phyloP scores from a whole-genome alignment of 2,888 invertebrate genomes.

The Papilio protenor region DNA sequence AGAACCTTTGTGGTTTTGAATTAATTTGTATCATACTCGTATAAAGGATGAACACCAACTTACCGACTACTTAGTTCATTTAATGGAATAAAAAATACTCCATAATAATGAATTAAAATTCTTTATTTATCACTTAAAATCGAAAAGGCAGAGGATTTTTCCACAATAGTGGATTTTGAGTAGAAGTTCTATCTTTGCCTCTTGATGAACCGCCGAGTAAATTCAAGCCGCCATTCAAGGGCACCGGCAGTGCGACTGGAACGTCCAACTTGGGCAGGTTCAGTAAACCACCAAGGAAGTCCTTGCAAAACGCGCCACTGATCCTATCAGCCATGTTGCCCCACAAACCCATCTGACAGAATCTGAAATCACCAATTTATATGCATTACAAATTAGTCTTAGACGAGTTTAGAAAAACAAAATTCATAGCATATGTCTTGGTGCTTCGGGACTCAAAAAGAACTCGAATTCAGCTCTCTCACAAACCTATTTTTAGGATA shows the following conservation, averaged over 20 bases:
- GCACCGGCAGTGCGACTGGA: conserved; percentile 40
- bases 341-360: conserved; percentile 89
- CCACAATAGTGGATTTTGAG: conserved; percentile 23
- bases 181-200: conserved; percentile 14
- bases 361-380: conserved; percentile 66
- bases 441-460: too few relatives aligned
- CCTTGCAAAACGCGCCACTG: conserved; percentile 82
- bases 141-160: conserved; percentile 41
- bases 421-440: too few relatives aligned
- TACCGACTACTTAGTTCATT: not conserved
- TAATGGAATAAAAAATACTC: not conserved
- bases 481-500: not conserved
- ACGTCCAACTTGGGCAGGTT: conserved; percentile 59
- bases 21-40: not conserved
- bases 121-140: conserved; percentile 27
- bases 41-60: not conserved
- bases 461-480: not conserved
- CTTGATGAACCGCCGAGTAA: conserved; percentile 18
- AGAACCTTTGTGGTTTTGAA: not conserved
- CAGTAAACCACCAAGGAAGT: conserved; percentile 65
- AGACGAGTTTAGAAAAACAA: not conserved
- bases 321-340: conserved; percentile 85
- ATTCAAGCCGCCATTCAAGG: conserved; percentile 17
- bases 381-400: not conserved
- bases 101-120: not conserved